Conservation (phyloP, 2,888 invertebrate species). For the Cactoblastis cactorum region DNA sequence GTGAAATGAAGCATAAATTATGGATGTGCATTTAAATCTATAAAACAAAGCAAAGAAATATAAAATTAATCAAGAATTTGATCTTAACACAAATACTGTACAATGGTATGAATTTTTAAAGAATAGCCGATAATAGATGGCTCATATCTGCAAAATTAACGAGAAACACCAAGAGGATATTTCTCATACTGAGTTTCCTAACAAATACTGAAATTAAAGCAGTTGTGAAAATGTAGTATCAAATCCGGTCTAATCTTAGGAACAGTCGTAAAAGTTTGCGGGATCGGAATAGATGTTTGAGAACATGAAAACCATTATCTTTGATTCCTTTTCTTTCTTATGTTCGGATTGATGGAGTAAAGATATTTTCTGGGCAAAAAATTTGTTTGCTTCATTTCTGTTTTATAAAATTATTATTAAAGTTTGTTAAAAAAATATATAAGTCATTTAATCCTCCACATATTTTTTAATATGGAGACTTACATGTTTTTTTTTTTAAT, state of each 20-base stretch:
- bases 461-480: too few species aligned
- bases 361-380: background rate
- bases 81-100: too few species aligned
- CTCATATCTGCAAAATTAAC: background rate
- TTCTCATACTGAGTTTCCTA: background rate
- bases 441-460: too few species aligned
- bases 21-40: too few species aligned
- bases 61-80: too few species aligned
- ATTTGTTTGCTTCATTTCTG: too few species aligned
- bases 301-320: conserved; percentile 29
- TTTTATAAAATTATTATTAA: too few species aligned
- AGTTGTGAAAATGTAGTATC: background rate
- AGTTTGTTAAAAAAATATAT: too few species aligned
- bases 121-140: background rate
- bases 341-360: conserved; percentile 15
- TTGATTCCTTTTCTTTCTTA: conserved; percentile 39
- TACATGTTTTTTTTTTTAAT: too few species aligned
- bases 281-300: conserved; percentile 26
- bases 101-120: too few species aligned
- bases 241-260: conserved; percentile 19
- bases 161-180: background rate
- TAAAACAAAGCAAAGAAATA: too few species aligned
- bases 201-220: background rate
- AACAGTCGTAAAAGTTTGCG: conserved; percentile 33
- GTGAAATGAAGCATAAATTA: too few species aligned